Base-by-base conservation (phyloP, 2,113 vertebrate genomes). In the Drymodes brunneopygia region DNA sequence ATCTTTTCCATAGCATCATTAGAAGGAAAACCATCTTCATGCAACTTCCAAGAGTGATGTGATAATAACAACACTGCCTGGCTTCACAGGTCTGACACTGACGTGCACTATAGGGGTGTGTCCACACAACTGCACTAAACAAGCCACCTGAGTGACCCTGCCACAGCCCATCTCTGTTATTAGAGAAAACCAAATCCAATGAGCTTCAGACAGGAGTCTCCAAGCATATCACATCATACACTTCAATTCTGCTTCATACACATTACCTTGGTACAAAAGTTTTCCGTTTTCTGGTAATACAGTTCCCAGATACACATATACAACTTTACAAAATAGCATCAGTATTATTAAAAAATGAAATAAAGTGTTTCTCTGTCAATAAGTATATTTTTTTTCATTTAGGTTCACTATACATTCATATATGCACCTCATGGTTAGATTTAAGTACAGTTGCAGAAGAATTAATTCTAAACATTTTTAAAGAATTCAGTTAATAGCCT, bases 211-310 rank as follows among this genome's bases (percentile, higher is more conserved):
- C 44, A 86, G 50, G 58, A 87, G 38, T 79, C 85, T 95, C 77
- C 90, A 95, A 93, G 88, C 82, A 79, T 57, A 92, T 94, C 94
- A 90, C 54, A 74, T 81, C 51, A 81, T 83, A 72, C 11, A 19
- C 61, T 96, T 97, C 72, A 73, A 89, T 95, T 97, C 82, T 88
- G 53, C 92, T 94, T 96, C 83, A 91, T 95, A 95, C 97, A 93
- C 74, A 73, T 67, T 88, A 58, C 44, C 60, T 92, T 74, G 47
- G 86, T 91, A 95, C 64, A 90, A 38, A 88, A 60, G 92, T 96
- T 97, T 96, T 70, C 81, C 91, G 33, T 86, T 96, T 96, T 88
- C 58, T 95, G 54, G 29, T 93, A 95, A 86, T 95, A 90, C 71
- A 92, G 57, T 87, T 95, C 84, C 88, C 62, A 94, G 64, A 94